Evolutionary conservation across 2,888 invertebrate species (phyloP).

Genomic region (Drosophila mayaguana): DNA sequence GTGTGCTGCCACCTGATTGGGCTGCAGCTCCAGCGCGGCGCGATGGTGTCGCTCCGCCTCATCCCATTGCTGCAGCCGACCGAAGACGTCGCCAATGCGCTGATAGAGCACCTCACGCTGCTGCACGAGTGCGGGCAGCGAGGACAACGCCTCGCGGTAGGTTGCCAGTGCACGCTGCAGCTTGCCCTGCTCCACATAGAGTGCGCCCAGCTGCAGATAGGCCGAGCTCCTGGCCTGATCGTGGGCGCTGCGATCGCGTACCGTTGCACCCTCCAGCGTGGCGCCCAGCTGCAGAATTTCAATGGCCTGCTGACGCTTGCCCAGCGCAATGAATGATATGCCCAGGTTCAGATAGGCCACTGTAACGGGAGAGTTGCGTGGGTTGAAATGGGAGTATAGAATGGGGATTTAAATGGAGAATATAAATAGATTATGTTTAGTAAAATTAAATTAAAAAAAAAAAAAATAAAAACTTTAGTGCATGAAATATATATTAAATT

Average conservation of each 20-base stretch:
- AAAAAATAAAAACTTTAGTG: no score
- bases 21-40: constrained; percentile 92
- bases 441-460: no score
- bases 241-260: constrained; percentile 95
- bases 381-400: not conserved
- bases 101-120: constrained; percentile 89
- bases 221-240: constrained; percentile 95
- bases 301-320: constrained; percentile 94
- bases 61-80: constrained; percentile 92
- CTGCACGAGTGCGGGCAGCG: constrained; percentile 91
- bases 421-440: no score
- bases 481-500: no score
- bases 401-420: no score
- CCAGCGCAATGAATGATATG: constrained; percentile 92
- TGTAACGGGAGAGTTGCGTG: constrained; percentile 81
- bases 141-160: constrained; percentile 94
- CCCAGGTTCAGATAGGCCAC: constrained; percentile 96
- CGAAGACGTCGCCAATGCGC: constrained; percentile 95
- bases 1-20: constrained; percentile 95
- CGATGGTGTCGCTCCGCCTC: constrained; percentile 95
- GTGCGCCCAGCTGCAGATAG: constrained; percentile 93
- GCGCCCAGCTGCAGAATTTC: constrained; percentile 93
- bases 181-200: constrained; percentile 93
- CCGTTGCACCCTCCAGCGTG: constrained; percentile 91
- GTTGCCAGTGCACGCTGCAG: constrained; percentile 93